Conservation (phyloP, 2,797 vertebrate genomes). For the Cuniculus paca region DNA sequence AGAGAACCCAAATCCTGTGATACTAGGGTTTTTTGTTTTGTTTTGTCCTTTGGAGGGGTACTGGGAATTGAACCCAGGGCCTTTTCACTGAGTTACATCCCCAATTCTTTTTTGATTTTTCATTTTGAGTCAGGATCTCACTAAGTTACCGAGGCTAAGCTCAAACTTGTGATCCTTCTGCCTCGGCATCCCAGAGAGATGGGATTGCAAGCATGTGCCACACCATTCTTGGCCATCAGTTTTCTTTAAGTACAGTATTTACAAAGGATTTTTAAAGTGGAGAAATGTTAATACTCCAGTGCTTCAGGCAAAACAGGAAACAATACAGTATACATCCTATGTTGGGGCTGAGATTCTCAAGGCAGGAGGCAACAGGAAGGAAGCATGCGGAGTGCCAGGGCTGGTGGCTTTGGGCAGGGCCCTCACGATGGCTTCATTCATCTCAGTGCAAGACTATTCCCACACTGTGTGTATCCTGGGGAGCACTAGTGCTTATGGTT, state of each 20-base stretch:
- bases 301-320: constrained; percentile 66
- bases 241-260: constrained; percentile 12
- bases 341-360: not conserved
- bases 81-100: not conserved
- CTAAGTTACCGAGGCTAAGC: not conserved
- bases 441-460: not conserved
- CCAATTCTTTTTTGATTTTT: not conserved
- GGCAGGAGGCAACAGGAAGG: constrained; percentile 48
- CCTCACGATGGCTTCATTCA: not conserved
- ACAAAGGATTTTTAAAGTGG: constrained; percentile 19
- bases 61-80: not conserved
- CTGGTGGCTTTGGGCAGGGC: not conserved
- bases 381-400: not conserved
- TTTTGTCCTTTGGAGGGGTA: not conserved
- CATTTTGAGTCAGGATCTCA: not conserved
- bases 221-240: not conserved
- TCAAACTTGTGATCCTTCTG: not conserved
- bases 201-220: not conserved
- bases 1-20: not conserved
- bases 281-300: not conserved
- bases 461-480: fast-evolving
- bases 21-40: constrained; percentile 3
- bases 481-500: not conserved
- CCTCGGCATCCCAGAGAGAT: not conserved
- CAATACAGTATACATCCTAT: not conserved